Conservation (phyloP, 2,113 vertebrate species). For the Craseonycteris thonglongyai region DNA sequence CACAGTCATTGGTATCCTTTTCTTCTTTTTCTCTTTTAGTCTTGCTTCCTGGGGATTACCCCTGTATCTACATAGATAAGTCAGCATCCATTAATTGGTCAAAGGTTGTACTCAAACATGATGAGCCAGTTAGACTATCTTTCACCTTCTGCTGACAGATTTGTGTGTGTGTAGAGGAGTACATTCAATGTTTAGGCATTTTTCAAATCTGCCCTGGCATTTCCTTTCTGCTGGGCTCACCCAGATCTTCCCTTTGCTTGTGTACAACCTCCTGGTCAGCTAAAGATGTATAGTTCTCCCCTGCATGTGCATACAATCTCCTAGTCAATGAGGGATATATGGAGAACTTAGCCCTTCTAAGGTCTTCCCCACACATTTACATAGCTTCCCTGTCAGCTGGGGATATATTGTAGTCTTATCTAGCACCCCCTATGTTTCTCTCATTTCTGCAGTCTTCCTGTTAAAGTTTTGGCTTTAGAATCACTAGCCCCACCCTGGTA, state of each 20-base stretch:
- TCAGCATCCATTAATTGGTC: background rate
- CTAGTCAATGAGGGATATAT: background rate
- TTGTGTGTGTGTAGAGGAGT: background rate
- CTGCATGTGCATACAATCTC: background rate
- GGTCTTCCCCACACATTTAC: background rate
- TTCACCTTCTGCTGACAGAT: background rate
- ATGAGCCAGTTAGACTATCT: background rate
- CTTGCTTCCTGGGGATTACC: background rate
- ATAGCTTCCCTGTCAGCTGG: background rate
- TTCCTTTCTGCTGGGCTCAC: background rate
- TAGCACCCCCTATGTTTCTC: background rate
- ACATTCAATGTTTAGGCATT: background rate
- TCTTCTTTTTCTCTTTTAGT: background rate
- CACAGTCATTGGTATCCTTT: background rate
- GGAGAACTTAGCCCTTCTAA: background rate
- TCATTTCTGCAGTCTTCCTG: background rate
- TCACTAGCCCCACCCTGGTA: background rate
- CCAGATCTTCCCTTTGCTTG: background rate
- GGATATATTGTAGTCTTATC: background rate
- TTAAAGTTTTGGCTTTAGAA: background rate
- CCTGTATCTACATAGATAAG: background rate
- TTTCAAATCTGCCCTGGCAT: background rate
- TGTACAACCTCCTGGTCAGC: background rate
- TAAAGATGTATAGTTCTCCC: background rate
- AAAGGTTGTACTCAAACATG: background rate